phyloP scores from a whole-genome alignment of 2,113 vertebrate genomes.

The Hirundichthys speculiger region DNA sequence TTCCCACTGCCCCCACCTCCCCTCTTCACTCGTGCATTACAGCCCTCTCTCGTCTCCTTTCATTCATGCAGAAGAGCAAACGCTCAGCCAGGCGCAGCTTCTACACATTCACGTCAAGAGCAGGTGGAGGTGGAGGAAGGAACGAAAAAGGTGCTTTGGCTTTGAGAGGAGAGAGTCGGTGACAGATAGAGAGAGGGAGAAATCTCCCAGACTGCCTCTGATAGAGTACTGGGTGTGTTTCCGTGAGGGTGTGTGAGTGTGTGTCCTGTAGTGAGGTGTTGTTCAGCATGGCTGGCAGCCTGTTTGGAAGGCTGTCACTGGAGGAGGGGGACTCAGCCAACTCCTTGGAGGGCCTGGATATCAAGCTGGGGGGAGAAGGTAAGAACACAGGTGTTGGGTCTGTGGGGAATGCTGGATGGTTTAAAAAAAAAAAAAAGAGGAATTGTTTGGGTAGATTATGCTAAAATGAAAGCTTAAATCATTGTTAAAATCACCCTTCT shows the following conservation, averaged over 20 bases:
- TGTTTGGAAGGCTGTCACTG: slow-evolving; percentile 81
- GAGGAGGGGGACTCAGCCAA: slow-evolving; percentile 81
- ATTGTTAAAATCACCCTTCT: background rate
- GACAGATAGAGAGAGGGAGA: slow-evolving; percentile 17
- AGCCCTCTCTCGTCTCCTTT: slow-evolving; percentile 52
- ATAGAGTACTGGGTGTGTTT: slow-evolving; percentile 61
- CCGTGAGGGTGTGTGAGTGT: slow-evolving; percentile 42
- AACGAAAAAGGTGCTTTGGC: slow-evolving; percentile 42
- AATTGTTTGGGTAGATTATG: too few species aligned
- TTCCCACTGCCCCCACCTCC: slow-evolving; percentile 4
- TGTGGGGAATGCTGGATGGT: slow-evolving; percentile 8
- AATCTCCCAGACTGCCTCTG: slow-evolving; percentile 39
- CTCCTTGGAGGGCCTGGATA: slow-evolving; percentile 80
- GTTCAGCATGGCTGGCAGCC: slow-evolving; percentile 81
- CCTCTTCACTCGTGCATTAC: slow-evolving; percentile 33
- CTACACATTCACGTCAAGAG: slow-evolving; percentile 62
- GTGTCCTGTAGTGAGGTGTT: slow-evolving; percentile 53
- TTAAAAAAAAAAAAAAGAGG: too few species aligned
- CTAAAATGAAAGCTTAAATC: background rate
- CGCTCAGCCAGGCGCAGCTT: slow-evolving; percentile 58
- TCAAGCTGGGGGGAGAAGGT: slow-evolving; percentile 79
- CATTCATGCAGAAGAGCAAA: slow-evolving; percentile 68
- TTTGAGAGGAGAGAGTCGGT: slow-evolving; percentile 32
- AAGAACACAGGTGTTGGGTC: slow-evolving; percentile 57
- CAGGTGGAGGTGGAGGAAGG: slow-evolving; percentile 63